These are phyloP conservation scores for Oxygymnocypris stewartii DNA, from an alignment of 2,113 vertebrate genomes.

Conservation along the genomic window DNA sequence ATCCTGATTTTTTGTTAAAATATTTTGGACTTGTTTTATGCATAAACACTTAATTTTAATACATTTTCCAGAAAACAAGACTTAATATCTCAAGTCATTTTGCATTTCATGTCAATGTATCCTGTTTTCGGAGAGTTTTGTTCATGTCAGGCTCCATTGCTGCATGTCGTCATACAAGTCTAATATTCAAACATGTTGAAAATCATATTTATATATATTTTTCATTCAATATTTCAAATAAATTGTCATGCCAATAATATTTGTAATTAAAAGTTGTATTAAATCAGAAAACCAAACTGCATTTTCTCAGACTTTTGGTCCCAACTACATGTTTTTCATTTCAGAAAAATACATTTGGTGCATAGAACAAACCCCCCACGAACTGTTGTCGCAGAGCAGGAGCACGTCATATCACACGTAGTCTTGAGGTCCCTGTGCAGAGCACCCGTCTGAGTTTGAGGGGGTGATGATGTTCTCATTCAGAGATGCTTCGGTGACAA, in stretches of 20 bases:
- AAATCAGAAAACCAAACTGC: neutral
- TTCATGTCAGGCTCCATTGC: neutral
- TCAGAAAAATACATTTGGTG: neutral
- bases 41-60: no score
- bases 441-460: conserved; percentile 19
- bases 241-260: neutral
- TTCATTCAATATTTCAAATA: neutral
- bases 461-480: conserved; percentile 48
- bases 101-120: neutral
- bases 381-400: neutral
- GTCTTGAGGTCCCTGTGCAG: neutral
- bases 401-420: neutral
- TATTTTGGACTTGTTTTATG: no score
- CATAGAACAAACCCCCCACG: neutral
- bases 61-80: neutral
- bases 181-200: neutral
- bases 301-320: neutral
- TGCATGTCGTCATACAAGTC: neutral
- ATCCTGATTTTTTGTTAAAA: no score
- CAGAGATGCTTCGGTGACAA: conserved; percentile 65
- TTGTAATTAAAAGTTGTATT: neutral
- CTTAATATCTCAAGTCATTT: neutral
- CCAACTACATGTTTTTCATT: neutral
- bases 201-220: neutral
- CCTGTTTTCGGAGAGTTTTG: neutral